Base-by-base conservation (phyloP, 2,797 vertebrate genomes). In the Staurois parvus region DNA sequence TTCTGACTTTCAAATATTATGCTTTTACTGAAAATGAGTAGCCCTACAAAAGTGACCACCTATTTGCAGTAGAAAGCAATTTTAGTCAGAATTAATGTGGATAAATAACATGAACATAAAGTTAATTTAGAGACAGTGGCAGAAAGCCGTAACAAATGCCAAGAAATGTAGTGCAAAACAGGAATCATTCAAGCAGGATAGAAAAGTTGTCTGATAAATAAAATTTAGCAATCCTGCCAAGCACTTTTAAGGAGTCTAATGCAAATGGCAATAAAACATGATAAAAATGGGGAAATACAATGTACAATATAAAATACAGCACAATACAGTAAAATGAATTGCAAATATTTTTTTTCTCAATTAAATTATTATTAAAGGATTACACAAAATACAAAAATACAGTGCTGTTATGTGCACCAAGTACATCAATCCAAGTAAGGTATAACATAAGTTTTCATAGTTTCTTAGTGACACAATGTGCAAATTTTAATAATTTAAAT, bases 1-100 rank as follows among this genome's bases (percentile, higher is more conserved):
- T 19, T 45, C 5, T 30, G 45, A 32, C 32, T 52, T 84, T 62
- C 8, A 78, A 42, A 32, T 48, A 72, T 79, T 79, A 37, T 21
- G 29, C 34, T 13, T 72, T 73, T n/a, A 5, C 19, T 73, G 10
- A 37, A 81, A 72, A 32, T 37, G 42, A 59, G 32, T 4, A 81
- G 21, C 1, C 24, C 21, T 34, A 0, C 0, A 40, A 40, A 59
- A 40, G 7, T 59, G 9, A 32, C 45, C 24, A 30, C 28, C 1
- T 13, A 24, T 17, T 17, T 19, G 40, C 4, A 40, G 30, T 9
- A 70, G 4, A 24, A n/a, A 30, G 40, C 7, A 45, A 21, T 68
- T 68, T 28, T 28, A 34, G 17, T 9, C 17, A 7, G 32, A 62
- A 77, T 78, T 42, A 73, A 73, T 26, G 10, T 40, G 34, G 17